A percentile compares a stretch with the other conserved stretches of the same genome.
Evolutionary conservation across 2,113 vertebrate genomes (phyloP).

Genomic region (Corythaeola cristata): DNA sequence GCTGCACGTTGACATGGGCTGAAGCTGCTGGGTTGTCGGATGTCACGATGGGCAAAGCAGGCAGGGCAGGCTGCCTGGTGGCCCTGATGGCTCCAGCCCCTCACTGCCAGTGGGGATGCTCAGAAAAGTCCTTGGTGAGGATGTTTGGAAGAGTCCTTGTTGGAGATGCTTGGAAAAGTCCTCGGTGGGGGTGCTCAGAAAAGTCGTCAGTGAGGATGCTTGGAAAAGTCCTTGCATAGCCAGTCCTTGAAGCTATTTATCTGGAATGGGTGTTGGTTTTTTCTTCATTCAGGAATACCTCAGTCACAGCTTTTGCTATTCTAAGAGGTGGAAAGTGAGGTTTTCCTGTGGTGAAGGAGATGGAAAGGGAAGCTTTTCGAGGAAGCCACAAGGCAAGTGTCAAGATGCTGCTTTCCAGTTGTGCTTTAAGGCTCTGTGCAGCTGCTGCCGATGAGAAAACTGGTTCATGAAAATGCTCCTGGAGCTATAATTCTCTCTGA

Average conservation of each 20-base stretch:
- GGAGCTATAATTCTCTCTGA: background rate
- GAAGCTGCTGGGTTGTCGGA: background rate
- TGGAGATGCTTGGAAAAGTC: background rate
- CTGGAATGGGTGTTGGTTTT: background rate
- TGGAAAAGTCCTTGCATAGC: rapidly evolving
- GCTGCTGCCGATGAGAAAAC: background rate
- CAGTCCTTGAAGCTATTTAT: background rate
- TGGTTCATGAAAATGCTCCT: background rate
- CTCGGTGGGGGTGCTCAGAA: background rate
- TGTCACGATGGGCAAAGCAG: background rate
- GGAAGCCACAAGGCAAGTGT: background rate
- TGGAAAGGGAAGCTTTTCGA: background rate
- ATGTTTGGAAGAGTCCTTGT: background rate
- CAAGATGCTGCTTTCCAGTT: background rate
- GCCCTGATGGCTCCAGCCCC: background rate
- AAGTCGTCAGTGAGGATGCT: background rate
- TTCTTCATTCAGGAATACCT: background rate
- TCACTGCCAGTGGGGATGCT: background rate
- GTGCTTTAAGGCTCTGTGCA: background rate
- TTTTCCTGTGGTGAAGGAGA: background rate
- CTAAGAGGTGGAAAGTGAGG: background rate
- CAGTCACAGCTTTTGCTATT: background rate
- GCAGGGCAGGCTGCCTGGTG: background rate
- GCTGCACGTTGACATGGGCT: background rate
- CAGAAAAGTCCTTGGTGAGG: background rate